These are phyloP conservation scores for Eudyptes chrysolophus DNA, from an alignment of 2,113 vertebrate genomes.

Conservation along the genomic window DNA sequence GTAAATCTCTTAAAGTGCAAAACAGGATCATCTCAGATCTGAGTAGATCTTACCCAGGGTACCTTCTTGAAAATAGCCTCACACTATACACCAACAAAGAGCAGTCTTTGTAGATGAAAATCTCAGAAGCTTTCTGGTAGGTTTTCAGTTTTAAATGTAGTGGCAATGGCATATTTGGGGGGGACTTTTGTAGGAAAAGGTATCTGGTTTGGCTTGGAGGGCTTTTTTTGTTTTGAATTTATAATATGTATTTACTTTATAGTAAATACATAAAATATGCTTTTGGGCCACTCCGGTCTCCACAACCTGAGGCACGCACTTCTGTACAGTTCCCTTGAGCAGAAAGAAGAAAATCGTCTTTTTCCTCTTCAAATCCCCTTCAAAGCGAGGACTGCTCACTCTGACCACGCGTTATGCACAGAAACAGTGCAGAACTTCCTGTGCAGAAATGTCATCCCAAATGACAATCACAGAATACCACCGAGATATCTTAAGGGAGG, in stretches of 20 bases:
- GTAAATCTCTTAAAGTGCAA: neutral
- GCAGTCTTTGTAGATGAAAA: neutral
- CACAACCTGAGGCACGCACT: neutral
- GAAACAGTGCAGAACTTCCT: conserved; percentile 14
- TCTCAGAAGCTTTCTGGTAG: neutral
- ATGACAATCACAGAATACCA: conserved; percentile 39
- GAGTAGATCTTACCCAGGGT: neutral
- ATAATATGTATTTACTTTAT: neutral
- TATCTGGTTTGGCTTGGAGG: neutral
- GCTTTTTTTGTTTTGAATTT: neutral
- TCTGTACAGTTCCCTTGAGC: neutral
- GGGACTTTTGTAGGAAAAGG: neutral
- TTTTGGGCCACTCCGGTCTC: neutral
- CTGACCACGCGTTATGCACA: neutral
- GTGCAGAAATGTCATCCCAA: conserved; percentile 53
- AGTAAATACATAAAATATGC: neutral
- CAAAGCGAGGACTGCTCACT: neutral
- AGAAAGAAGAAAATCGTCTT: neutral
- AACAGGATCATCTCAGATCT: neutral
- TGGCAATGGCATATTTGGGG: neutral
- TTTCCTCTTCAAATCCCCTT: neutral
- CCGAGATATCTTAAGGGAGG: conserved; percentile 28
- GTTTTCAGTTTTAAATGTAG: neutral
- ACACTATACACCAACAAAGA: neutral
- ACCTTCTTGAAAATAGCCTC: neutral